Conservation (phyloP, 2,888 invertebrate species). For the Agelastica alni region DNA sequence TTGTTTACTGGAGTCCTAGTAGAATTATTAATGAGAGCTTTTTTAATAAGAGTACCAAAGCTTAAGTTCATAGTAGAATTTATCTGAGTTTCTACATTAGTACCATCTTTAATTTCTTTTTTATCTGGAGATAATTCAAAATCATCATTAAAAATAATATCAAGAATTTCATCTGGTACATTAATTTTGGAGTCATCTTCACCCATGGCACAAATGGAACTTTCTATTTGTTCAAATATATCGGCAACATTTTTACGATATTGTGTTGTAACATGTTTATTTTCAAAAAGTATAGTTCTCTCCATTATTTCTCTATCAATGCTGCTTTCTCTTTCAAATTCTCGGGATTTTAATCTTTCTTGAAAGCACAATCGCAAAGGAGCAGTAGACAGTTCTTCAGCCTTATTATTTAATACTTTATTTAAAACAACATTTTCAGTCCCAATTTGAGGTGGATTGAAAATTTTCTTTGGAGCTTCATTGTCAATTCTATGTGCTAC, state of each 20-base stretch:
- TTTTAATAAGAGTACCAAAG: conserved; percentile 46
- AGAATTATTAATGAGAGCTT: conserved; percentile 49
- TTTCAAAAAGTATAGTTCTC: conserved; percentile 35
- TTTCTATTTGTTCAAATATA: conserved; percentile 60
- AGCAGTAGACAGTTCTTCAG: neutral
- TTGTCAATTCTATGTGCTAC: neutral
- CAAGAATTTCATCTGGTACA: conserved; percentile 41
- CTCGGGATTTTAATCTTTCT: conserved; percentile 28
- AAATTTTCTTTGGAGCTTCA: no score
- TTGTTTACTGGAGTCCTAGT: conserved; percentile 35
- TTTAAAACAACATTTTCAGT: no score
- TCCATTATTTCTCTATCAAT: conserved; percentile 31
- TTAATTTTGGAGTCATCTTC: conserved; percentile 31
- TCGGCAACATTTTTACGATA: conserved; percentile 54
- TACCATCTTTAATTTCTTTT: conserved; percentile 19
- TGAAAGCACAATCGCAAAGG: conserved; percentile 25
- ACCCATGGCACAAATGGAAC: conserved; percentile 59
- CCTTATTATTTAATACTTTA: neutral
- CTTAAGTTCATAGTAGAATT: conserved; percentile 38
- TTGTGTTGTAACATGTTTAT: conserved; percentile 35
- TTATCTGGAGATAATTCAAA: conserved; percentile 38
- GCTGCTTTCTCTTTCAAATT: conserved; percentile 15
- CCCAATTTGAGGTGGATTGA: no score
- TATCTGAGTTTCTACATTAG: neutral
- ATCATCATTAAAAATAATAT: conserved; percentile 42